These are phyloP conservation scores for Disparrhopalites patrizii DNA, from an alignment of 2,888 invertebrate species.

Conservation along the genomic window DNA sequence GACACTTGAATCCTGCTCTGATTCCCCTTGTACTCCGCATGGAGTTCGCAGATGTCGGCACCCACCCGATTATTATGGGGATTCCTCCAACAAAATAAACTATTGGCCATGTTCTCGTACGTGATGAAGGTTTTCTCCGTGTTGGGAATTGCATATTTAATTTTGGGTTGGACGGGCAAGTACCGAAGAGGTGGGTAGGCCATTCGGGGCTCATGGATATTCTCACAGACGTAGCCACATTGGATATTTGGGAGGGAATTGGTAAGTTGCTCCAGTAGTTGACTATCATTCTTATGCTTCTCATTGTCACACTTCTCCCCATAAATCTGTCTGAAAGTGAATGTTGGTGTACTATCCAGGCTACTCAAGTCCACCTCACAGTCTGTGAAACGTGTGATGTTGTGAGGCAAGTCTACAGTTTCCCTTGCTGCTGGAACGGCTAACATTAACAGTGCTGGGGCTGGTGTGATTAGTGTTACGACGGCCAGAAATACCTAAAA, in stretches of 20 bases:
- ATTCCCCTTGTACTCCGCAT: not conserved
- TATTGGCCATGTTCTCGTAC: not conserved
- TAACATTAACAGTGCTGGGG: slow-evolving; percentile 63
- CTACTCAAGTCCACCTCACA: not conserved
- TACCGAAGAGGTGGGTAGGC: not conserved
- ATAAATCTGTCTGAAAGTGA: not conserved
- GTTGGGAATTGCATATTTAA: not conserved
- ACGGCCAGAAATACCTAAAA: slow-evolving; percentile 63
- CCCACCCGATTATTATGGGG: not conserved
- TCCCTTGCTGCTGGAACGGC: slow-evolving; percentile 68
- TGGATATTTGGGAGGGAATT: not conserved
- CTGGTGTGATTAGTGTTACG: slow-evolving; percentile 65
- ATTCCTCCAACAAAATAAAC: not conserved
- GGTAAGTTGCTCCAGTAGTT: not conserved
- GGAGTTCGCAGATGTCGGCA: not conserved
- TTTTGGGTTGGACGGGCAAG: not conserved
- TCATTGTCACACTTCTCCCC: not conserved
- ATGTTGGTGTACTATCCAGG: not conserved
- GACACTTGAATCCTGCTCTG: not conserved
- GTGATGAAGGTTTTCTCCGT: not conserved
- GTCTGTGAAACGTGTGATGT: slow-evolving; percentile 55
- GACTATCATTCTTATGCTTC: not conserved
- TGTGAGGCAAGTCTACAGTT: slow-evolving; percentile 62
- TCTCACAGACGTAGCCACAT: slow-evolving; percentile 3
- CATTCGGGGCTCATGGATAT: not conserved